phyloP scores from a whole-genome alignment of 2,113 vertebrate species.

The Varanus komodoensis region DNA sequence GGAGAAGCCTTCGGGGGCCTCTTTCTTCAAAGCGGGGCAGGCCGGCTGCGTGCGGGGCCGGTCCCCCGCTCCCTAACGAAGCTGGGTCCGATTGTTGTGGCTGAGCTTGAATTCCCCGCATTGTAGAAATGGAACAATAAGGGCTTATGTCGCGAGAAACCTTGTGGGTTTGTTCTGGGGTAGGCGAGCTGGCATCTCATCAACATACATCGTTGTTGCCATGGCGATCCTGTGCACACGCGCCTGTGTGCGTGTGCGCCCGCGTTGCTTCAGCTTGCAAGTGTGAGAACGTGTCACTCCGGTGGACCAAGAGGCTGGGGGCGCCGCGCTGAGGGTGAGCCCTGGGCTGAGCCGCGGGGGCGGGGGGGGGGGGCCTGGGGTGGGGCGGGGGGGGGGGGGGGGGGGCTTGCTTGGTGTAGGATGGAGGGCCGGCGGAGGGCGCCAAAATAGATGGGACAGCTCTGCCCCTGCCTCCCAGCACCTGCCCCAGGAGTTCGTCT shows the following conservation, averaged over 20 bases:
- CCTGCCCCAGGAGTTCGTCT: background rate
- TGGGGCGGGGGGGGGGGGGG: background rate
- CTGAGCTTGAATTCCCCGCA: background rate
- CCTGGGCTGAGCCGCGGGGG: constrained; percentile 16
- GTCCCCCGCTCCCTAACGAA: background rate
- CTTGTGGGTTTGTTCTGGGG: constrained; percentile 30
- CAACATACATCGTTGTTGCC: constrained; percentile 69
- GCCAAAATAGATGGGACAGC: background rate
- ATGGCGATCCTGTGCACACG: constrained; percentile 68
- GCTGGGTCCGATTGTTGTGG: background rate
- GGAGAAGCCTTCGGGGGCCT: background rate
- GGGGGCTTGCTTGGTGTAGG: background rate
- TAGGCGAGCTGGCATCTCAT: constrained; percentile 58
- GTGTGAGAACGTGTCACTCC: constrained; percentile 66
- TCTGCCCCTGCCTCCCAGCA: constrained; percentile 19
- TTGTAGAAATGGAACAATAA: constrained; percentile 1
- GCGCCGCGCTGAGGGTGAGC: constrained; percentile 42
- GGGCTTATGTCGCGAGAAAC: constrained; percentile 33
- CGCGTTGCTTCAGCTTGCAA: constrained; percentile 54
- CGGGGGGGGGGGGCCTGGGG: no score
- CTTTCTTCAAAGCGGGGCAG: background rate
- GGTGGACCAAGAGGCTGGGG: constrained; percentile 38
- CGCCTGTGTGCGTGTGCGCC: constrained; percentile 10
- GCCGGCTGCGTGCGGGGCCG: background rate
- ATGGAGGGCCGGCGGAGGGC: no score